phyloP scores from a whole-genome alignment of 2,113 vertebrate species.

The Choloepus hoffmanni region DNA sequence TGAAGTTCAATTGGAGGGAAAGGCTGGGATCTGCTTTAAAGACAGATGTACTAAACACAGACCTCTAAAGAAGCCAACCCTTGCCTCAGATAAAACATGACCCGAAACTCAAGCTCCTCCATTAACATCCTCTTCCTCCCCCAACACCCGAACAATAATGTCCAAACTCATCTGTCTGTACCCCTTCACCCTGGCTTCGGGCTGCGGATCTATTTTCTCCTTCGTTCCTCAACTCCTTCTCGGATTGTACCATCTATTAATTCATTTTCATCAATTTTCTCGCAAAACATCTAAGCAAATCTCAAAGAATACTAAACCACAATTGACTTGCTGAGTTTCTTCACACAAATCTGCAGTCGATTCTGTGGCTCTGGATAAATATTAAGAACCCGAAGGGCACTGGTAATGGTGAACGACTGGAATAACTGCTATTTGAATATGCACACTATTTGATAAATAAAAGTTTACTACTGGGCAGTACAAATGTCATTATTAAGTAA shows the following conservation, averaged over 20 bases:
- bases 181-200: neutral
- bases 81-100: neutral
- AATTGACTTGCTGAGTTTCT: neutral
- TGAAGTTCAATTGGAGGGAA: neutral
- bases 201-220: neutral
- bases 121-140: neutral
- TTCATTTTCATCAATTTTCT: neutral
- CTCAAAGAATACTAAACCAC: neutral
- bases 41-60: neutral
- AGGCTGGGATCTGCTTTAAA: neutral
- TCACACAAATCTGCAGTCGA: neutral
- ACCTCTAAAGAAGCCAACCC: neutral
- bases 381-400: neutral
- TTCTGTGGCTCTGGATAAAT: neutral
- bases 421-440: neutral
- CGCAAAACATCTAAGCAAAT: neutral
- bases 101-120: neutral
- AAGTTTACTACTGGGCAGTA: neutral
- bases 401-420: neutral
- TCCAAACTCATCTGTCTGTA: rapidly evolving
- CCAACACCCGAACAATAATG: neutral
- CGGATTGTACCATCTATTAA: neutral
- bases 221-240: neutral
- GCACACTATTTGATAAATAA: neutral
- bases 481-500: neutral